phyloP scores from a whole-genome alignment of 1,140 invertebrate genomes.

The Sogatella furcifera region DNA sequence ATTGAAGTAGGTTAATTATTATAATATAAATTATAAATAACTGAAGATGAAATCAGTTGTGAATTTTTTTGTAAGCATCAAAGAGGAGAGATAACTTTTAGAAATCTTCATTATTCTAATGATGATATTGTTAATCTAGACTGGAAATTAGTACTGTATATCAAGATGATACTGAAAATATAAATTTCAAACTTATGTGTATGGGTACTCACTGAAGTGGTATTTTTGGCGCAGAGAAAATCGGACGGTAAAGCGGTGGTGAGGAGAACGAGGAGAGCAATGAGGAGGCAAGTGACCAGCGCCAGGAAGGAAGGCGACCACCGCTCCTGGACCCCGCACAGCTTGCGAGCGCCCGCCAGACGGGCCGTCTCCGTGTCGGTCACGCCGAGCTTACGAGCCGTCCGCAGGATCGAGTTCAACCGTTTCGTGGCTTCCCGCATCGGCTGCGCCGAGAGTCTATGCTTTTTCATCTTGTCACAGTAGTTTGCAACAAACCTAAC shows the following conservation, averaged over 20 bases:
- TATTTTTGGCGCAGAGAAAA: not conserved
- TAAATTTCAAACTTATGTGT: too few species aligned
- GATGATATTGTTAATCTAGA: too few species aligned
- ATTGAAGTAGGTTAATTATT: too few species aligned
- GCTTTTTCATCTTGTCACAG: not conserved
- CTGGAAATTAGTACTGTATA: too few species aligned
- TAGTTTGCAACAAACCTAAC: constrained; percentile 3
- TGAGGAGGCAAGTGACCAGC: not conserved
- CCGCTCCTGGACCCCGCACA: not conserved
- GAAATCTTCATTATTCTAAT: too few species aligned
- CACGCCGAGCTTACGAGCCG: not conserved
- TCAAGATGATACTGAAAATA: too few species aligned
- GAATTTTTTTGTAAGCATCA: too few species aligned
- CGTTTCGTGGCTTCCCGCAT: not conserved
- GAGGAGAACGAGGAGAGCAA: not conserved
- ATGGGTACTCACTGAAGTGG: not conserved
- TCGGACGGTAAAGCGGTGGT: not conserved
- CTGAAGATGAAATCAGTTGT: too few species aligned
- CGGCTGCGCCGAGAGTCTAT: not conserved
- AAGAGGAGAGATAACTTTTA: too few species aligned
- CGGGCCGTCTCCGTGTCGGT: not conserved
- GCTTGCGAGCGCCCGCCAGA: not conserved
- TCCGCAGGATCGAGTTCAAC: not conserved
- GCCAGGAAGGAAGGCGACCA: not conserved
- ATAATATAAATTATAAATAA: too few species aligned